Percentiles rank a stretch among this genome's conserved stretches.
Evolutionary conservation across 2,888 invertebrate genomes (phyloP).

Genomic region (Leptopilina myrica): DNA sequence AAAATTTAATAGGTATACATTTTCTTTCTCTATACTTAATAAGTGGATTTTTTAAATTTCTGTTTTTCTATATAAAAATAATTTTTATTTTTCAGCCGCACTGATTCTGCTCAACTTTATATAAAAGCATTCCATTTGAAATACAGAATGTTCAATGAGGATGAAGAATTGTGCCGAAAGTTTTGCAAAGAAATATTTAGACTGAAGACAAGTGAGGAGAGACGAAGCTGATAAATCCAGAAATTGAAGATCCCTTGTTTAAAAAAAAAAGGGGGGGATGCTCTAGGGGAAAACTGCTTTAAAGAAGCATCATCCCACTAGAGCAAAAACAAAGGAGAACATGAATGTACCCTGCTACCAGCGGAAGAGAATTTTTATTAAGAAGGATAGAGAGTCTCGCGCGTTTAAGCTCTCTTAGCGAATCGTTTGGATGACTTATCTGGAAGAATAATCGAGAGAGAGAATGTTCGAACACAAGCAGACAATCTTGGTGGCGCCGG

Average conservation of each 20-base stretch:
- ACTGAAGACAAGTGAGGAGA: neutral
- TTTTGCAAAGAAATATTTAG: neutral
- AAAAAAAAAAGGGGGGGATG: neutral
- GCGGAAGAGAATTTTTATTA: conserved; percentile 29
- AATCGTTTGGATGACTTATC: conserved; percentile 32
- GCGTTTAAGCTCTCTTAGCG: conserved; percentile 47
- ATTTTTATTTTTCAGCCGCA: neutral
- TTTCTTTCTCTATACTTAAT: too few relatives aligned
- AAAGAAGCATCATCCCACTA: neutral
- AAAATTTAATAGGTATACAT: too few relatives aligned
- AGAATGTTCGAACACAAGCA: conserved; percentile 83
- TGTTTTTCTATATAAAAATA: neutral
- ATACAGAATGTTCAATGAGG: conserved; percentile 7
- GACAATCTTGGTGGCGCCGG: conserved; percentile 87
- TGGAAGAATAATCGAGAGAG: conserved; percentile 58
- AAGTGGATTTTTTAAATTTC: too few relatives aligned
- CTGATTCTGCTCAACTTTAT: neutral
- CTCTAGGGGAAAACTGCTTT: neutral
- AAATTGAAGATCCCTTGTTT: conserved; percentile 1
- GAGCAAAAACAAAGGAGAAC: conserved; percentile 4
- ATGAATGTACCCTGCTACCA: conserved; percentile 38
- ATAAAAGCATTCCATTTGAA: neutral
- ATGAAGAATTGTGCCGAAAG: neutral
- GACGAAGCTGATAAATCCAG: conserved; percentile 31
- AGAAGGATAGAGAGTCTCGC: conserved; percentile 30